Evolutionary conservation across 2,888 invertebrate genomes (phyloP).

Genomic region (Plebejus anna): DNA sequence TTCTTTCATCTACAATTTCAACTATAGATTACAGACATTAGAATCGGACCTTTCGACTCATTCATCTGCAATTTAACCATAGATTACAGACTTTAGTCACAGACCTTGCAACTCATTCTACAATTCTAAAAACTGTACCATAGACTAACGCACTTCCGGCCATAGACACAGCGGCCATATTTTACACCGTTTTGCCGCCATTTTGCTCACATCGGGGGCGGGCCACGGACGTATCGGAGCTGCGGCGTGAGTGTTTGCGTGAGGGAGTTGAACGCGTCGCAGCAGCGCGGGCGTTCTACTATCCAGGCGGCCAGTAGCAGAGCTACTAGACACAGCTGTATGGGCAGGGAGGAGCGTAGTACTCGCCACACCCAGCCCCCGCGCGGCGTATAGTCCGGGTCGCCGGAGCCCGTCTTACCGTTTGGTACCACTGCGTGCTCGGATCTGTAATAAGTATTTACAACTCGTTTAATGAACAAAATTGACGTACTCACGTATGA

Average conservation of each 20-base stretch:
- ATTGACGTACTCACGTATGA: not conserved
- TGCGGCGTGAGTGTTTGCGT: constrained; percentile 89
- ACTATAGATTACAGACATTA: not conserved
- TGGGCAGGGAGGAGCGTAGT: constrained; percentile 87
- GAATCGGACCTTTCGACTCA: not conserved
- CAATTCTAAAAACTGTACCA: not conserved
- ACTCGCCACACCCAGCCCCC: constrained; percentile 86
- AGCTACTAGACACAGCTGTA: constrained; percentile 87
- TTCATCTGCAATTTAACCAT: not conserved
- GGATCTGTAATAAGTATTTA: constrained; percentile 43
- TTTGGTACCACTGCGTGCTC: constrained; percentile 56
- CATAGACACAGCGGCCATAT: constrained; percentile 4
- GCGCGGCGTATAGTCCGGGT: constrained; percentile 77
- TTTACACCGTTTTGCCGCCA: constrained; percentile 6
- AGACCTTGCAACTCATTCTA: not conserved
- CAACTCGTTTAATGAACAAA: not conserved
- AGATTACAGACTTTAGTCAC: not conserved
- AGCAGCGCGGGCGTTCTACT: constrained; percentile 87
- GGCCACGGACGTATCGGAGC: constrained; percentile 89
- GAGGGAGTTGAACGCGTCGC: constrained; percentile 88
- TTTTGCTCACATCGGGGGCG: constrained; percentile 80
- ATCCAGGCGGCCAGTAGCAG: constrained; percentile 87
- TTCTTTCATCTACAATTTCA: not conserved
- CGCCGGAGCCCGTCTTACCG: constrained; percentile 77
- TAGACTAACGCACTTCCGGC: not conserved